These are phyloP conservation scores for Petrolisthes cinctipes DNA, from an alignment of 2,888 invertebrate genomes.

Conservation along the genomic window DNA sequence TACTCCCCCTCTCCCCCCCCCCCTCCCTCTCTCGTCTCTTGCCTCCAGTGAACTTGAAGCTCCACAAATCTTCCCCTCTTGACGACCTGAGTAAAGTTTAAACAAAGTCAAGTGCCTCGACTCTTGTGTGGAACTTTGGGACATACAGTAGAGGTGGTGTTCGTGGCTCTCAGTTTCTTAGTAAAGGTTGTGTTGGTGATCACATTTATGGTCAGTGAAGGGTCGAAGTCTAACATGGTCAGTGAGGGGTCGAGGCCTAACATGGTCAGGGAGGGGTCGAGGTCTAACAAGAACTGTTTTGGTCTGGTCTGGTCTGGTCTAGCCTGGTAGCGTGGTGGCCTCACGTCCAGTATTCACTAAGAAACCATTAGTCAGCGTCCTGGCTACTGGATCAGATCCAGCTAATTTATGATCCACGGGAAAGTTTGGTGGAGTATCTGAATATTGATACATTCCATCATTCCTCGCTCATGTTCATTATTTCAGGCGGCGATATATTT, in stretches of 20 bases:
- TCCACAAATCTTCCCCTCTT: slow-evolving; percentile 16
- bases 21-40: neutral
- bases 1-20: neutral
- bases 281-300: neutral
- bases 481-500: slow-evolving; percentile 37
- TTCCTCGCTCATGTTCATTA: slow-evolving; percentile 38
- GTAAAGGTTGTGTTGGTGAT: neutral
- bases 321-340: neutral
- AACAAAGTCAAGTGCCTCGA: neutral
- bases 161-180: neutral
- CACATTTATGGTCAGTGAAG: neutral
- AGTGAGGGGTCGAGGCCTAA: neutral
- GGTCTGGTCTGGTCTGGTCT: neutral
- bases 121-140: neutral
- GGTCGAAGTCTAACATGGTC: neutral
- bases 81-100: slow-evolving; percentile 12
- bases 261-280: neutral
- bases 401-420: slow-evolving; percentile 39
- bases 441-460: slow-evolving; percentile 50
- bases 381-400: slow-evolving; percentile 37
- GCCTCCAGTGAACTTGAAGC: neutral
- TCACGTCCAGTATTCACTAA: slow-evolving; percentile 40
- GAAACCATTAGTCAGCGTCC: slow-evolving; percentile 35
- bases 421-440: slow-evolving; percentile 42
- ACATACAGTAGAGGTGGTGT: neutral